Conservation (phyloP, 2,888 invertebrate species). For the Clivina fossor region DNA sequence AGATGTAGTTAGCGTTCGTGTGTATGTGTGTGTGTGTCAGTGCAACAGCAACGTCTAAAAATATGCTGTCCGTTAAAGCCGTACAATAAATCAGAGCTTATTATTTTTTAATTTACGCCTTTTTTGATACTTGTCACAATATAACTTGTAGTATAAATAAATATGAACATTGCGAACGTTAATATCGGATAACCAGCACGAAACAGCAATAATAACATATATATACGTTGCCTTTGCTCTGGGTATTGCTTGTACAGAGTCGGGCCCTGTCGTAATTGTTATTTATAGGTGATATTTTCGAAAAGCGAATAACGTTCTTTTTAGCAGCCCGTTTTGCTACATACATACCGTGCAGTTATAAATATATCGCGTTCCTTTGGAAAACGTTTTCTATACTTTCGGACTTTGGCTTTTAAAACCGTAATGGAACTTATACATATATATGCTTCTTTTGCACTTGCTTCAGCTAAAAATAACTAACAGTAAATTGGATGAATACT, state of each 20-base stretch:
- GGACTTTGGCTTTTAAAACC: too few relatives aligned
- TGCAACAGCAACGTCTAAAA: conserved; percentile 15
- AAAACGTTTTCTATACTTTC: too few relatives aligned
- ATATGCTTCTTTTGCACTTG: too few relatives aligned
- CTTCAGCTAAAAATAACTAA: too few relatives aligned
- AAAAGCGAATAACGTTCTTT: conserved; percentile 4
- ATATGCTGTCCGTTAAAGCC: conserved; percentile 22
- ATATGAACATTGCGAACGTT: conserved; percentile 25
- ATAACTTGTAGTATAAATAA: conserved; percentile 26
- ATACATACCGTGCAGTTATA: neutral
- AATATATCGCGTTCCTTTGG: neutral
- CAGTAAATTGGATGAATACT: too few relatives aligned
- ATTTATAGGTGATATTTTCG: conserved; percentile 8
- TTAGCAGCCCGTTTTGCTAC: too few relatives aligned
- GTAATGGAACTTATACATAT: too few relatives aligned
- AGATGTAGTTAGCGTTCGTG: too few relatives aligned
- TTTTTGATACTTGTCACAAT: conserved; percentile 31
- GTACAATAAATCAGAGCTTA: conserved; percentile 29
- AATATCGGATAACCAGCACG: conserved; percentile 29
- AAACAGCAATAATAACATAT: conserved; percentile 25
- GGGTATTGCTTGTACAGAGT: neutral
- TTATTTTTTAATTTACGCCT: conserved; percentile 33
- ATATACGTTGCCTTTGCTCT: conserved; percentile 10
- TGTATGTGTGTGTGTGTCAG: too few relatives aligned
- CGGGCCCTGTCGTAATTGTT: conserved; percentile 11